Percentiles rank a stretch among this genome's conserved stretches.
phyloP scores from a whole-genome alignment of 2,113 vertebrate species.

The Ascaphus truei region DNA sequence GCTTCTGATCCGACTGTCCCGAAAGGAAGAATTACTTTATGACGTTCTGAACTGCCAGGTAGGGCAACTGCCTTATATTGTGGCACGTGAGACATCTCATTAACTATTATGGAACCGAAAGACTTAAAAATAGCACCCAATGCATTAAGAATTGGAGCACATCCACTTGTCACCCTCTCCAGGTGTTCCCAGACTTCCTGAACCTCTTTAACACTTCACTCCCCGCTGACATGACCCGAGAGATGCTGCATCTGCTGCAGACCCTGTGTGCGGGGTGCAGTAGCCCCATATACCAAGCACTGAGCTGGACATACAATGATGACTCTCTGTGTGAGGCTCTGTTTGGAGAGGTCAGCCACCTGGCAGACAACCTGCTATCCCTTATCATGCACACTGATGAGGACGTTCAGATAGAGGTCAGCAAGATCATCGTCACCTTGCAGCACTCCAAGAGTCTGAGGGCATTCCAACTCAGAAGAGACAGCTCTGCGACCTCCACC shows the following conservation, averaged over 20 bases:
- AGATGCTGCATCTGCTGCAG: conserved; percentile 42
- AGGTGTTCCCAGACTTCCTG: conserved; percentile 40
- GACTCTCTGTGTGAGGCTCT: conserved; percentile 28
- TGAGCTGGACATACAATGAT: conserved; percentile 42
- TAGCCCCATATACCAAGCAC: conserved; percentile 30
- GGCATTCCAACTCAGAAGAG: too few species aligned
- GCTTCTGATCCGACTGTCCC: conserved; percentile 34
- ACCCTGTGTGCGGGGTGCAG: conserved; percentile 39
- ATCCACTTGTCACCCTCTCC: background rate
- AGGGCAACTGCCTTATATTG: too few species aligned
- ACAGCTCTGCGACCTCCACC: too few species aligned
- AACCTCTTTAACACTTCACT: conserved; percentile 32
- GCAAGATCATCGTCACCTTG: conserved; percentile 42
- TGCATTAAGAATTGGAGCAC: too few species aligned
- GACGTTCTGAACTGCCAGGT: conserved; percentile 42
- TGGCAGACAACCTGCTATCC: conserved; percentile 42
- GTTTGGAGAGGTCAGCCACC: conserved; percentile 29
- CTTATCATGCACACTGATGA: conserved; percentile 39
- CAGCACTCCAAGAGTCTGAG: conserved; percentile 7
- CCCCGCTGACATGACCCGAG: background rate
- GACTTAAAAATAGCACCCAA: too few species aligned
- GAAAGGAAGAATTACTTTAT: conserved; percentile 43
- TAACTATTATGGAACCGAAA: too few species aligned
- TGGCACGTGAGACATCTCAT: too few species aligned
- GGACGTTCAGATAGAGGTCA: conserved; percentile 41